These are phyloP conservation scores for Eumaeus atala DNA, from an alignment of 1,140 invertebrate genomes.

Conservation along the genomic window DNA sequence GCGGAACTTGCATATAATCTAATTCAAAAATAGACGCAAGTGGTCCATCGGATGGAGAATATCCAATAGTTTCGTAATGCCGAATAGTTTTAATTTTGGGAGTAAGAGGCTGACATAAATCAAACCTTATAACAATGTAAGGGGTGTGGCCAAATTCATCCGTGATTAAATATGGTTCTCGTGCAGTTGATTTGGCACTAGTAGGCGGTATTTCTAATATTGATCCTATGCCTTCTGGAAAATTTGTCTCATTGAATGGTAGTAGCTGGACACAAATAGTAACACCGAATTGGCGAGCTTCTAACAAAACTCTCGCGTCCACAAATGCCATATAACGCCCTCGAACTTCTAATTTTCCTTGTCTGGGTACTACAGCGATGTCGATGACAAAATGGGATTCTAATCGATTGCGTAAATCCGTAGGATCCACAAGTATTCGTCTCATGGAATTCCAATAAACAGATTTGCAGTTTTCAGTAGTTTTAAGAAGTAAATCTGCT, in stretches of 20 bases:
- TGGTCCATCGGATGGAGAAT: slow-evolving; percentile 31
- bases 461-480: slow-evolving; percentile 35
- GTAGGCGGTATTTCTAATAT: slow-evolving; percentile 51
- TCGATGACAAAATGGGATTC: slow-evolving; percentile 43
- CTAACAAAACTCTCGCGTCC: slow-evolving; percentile 45
- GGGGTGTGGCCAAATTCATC: slow-evolving; percentile 46
- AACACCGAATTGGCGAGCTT: slow-evolving; percentile 46
- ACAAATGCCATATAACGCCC: slow-evolving; percentile 54
- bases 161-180: slow-evolving; percentile 27
- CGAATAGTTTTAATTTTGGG: slow-evolving; percentile 41
- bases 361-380: slow-evolving; percentile 51
- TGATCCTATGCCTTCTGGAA: slow-evolving; percentile 33
- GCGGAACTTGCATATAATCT: slow-evolving; percentile 23
- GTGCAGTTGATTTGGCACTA: slow-evolving; percentile 46
- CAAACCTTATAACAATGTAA: slow-evolving; percentile 50
- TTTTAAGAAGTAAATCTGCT: slow-evolving; percentile 29
- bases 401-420: slow-evolving; percentile 33
- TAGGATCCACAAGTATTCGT: slow-evolving; percentile 45
- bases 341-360: slow-evolving; percentile 52
- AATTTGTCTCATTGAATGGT: slow-evolving; percentile 40
- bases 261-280: slow-evolving; percentile 43
- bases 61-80: slow-evolving; percentile 46
- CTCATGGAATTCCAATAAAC: slow-evolving; percentile 59
- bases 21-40: slow-evolving; percentile 32
- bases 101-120: slow-evolving; percentile 44